These are phyloP conservation scores for Eira barbara DNA, from an alignment of 2,113 vertebrate species.

Conservation along the genomic window DNA sequence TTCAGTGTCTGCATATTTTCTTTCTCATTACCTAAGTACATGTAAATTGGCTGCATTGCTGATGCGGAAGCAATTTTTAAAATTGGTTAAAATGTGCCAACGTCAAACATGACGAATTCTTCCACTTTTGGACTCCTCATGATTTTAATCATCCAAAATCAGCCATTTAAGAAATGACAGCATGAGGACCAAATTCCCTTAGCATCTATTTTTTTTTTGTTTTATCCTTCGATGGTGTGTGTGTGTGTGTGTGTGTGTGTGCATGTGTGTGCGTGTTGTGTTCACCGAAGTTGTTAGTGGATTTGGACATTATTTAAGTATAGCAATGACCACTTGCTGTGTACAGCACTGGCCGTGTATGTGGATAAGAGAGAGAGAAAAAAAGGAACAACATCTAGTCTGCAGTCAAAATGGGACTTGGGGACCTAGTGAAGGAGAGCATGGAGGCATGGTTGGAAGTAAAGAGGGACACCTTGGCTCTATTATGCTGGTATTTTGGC, in stretches of 20 bases:
- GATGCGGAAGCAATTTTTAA: slow-evolving; percentile 75
- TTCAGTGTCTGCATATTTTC: slow-evolving; percentile 62
- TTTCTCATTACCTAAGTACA: slow-evolving; percentile 70
- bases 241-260: neutral
- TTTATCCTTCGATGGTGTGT: neutral
- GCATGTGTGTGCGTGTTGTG: neutral
- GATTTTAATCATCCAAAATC: slow-evolving; percentile 72
- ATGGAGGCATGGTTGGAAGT: neutral
- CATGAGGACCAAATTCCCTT: neutral
- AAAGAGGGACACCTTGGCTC: neutral
- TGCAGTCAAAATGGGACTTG: neutral
- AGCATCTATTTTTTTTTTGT: slow-evolving; percentile 1
- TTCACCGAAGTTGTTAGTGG: neutral
- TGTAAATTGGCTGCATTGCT: slow-evolving; percentile 74
- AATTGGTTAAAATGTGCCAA: slow-evolving; percentile 74
- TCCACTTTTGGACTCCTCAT: slow-evolving; percentile 72
- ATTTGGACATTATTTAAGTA: slow-evolving; percentile 7
- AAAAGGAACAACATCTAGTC: neutral
- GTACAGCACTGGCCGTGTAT: neutral
- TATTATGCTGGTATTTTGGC: neutral
- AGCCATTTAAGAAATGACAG: slow-evolving; percentile 62
- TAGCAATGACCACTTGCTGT: neutral
- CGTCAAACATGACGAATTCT: slow-evolving; percentile 75
- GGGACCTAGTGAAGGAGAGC: neutral
- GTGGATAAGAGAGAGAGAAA: neutral